phyloP scores from a whole-genome alignment of 2,797 vertebrate species.

The Glossophaga mutica region DNA sequence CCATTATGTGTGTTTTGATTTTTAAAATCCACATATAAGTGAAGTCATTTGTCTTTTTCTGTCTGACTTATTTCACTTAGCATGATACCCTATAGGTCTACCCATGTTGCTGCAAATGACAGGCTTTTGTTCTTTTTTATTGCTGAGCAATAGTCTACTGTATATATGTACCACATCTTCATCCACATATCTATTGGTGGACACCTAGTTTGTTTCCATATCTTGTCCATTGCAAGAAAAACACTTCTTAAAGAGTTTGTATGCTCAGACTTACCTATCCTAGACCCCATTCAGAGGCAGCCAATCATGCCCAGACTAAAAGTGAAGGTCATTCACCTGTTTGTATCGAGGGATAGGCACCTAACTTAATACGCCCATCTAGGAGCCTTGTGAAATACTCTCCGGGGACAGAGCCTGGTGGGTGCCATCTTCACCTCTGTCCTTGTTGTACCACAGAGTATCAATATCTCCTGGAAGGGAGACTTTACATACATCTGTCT shows the following conservation, averaged over 20 bases:
- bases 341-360: neutral
- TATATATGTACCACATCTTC: neutral
- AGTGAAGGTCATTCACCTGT: neutral
- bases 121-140: neutral
- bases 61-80: neutral
- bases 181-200: neutral
- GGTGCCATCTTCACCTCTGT: neutral
- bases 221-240: neutral
- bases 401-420: neutral
- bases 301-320: neutral
- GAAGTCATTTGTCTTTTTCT: neutral
- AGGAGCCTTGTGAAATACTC: neutral
- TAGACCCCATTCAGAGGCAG: neutral
- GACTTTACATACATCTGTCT: neutral
- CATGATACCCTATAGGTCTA: neutral
- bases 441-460: neutral
- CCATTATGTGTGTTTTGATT: neutral
- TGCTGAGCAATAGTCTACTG: neutral
- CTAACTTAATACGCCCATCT: neutral
- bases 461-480: neutral
- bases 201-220: neutral
- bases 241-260: neutral
- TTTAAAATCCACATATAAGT: neutral
- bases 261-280: neutral
- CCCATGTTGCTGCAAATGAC: neutral